Evolutionary conservation across 2,888 invertebrate species (phyloP).

Genomic region (Pimpla rufipes): DNA sequence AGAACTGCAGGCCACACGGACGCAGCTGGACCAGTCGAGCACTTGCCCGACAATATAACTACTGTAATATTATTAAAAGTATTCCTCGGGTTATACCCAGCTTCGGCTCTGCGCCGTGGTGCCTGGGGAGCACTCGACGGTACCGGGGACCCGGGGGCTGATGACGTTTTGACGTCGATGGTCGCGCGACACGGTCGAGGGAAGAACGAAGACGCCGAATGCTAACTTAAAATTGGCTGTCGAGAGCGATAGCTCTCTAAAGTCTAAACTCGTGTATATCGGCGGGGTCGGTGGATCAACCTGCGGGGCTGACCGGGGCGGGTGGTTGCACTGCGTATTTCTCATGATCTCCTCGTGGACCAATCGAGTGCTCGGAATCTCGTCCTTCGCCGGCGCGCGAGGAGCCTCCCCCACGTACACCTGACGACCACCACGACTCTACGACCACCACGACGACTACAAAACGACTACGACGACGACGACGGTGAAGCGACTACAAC

Average conservation of each 20-base stretch:
- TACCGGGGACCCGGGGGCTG: background rate
- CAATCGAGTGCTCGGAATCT: constrained; percentile 13
- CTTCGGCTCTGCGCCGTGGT: no score
- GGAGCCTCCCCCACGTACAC: constrained; percentile 60
- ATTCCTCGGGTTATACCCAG: constrained; percentile 6
- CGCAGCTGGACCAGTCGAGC: constrained; percentile 50
- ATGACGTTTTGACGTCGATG: background rate
- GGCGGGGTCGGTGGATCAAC: background rate
- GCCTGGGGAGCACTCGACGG: constrained; percentile 20
- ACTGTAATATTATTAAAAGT: constrained; percentile 56
- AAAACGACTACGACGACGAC: no score
- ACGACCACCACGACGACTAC: no score
- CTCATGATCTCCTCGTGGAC: constrained; percentile 27
- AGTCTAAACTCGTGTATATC: constrained; percentile 16
- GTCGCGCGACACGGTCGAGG: background rate
- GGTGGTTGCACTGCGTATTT: background rate
- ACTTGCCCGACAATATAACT: constrained; percentile 45
- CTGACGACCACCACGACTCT: background rate
- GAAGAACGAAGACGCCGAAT: constrained; percentile 59
- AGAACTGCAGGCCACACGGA: background rate
- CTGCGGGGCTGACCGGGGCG: background rate
- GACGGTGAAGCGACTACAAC: no score
- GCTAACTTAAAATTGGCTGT: constrained; percentile 76
- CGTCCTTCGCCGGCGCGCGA: no score
- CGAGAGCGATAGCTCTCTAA: constrained; percentile 69